These are phyloP conservation scores for Vultur gryphus DNA, from an alignment of 2,797 vertebrate species.

Conservation along the genomic window DNA sequence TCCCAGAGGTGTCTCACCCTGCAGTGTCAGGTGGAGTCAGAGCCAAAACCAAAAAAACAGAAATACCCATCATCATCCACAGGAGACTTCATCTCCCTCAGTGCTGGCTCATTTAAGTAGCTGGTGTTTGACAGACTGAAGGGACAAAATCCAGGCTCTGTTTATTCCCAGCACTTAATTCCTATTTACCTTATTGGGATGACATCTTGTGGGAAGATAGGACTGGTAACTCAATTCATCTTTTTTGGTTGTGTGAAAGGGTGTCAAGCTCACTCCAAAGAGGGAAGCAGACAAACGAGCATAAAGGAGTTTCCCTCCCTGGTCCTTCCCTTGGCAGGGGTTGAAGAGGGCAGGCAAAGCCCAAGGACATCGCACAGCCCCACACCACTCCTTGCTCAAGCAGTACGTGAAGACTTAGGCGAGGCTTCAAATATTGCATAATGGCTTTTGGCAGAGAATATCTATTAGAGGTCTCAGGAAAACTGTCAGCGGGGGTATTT, in stretches of 20 bases:
- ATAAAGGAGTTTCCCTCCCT: not conserved
- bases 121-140: not conserved
- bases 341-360: not conserved
- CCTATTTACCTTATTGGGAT: not conserved
- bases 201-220: not conserved
- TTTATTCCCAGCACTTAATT: not conserved
- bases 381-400: not conserved
- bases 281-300: not conserved
- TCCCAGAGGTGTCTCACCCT: not conserved
- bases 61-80: not conserved
- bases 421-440: not conserved
- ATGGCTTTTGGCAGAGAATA: not conserved
- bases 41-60: not conserved
- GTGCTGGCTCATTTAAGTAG: not conserved
- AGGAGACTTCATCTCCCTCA: not conserved
- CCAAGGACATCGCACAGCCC: not conserved
- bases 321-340: not conserved
- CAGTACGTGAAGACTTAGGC: accelerated
- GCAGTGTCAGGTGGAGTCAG: accelerated
- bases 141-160: not conserved
- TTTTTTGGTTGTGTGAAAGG: not conserved
- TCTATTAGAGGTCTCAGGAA: not conserved
- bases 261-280: not conserved
- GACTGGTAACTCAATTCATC: not conserved
- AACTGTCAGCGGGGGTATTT: not conserved